phyloP scores from a whole-genome alignment of 2,888 invertebrate species.

The Tipula confusa region DNA sequence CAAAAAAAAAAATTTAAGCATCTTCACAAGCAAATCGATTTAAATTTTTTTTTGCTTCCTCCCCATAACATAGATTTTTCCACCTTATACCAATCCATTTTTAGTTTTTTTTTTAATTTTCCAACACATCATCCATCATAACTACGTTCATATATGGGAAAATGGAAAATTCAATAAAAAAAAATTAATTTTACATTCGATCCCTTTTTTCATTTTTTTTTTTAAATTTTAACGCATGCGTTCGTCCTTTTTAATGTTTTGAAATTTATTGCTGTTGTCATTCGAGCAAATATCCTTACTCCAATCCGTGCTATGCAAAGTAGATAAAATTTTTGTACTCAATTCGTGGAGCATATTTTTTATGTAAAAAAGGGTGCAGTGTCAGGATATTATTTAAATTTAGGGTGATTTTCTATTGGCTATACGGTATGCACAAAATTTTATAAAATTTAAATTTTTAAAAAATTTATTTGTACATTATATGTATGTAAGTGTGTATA shows the following conservation, averaged over 20 bases:
- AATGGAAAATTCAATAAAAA: not conserved
- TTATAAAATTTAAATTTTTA: not conserved
- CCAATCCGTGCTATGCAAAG: not conserved
- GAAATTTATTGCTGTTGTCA: not conserved
- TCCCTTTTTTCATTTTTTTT: not conserved
- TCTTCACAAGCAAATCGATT: not conserved
- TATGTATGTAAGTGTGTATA: not conserved
- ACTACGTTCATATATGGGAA: not conserved
- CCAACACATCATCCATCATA: not conserved
- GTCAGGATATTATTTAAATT: not conserved
- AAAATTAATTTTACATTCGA: not conserved
- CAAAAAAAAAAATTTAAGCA: too few relatives aligned
- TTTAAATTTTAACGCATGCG: constrained; percentile 25
- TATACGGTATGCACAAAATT: not conserved
- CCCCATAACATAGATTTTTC: not conserved
- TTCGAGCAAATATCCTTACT: not conserved
- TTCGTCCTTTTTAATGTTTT: not conserved
- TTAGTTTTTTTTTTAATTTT: not conserved
- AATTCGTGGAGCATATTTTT: not conserved
- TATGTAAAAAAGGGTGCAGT: not conserved
- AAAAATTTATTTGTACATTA: not conserved
- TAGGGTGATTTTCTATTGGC: not conserved
- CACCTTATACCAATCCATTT: not conserved
- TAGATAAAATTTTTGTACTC: too few relatives aligned
- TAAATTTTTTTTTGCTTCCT: not conserved